Conservation (phyloP, 2,797 vertebrate species). For the Thripadectes ignobilis region DNA sequence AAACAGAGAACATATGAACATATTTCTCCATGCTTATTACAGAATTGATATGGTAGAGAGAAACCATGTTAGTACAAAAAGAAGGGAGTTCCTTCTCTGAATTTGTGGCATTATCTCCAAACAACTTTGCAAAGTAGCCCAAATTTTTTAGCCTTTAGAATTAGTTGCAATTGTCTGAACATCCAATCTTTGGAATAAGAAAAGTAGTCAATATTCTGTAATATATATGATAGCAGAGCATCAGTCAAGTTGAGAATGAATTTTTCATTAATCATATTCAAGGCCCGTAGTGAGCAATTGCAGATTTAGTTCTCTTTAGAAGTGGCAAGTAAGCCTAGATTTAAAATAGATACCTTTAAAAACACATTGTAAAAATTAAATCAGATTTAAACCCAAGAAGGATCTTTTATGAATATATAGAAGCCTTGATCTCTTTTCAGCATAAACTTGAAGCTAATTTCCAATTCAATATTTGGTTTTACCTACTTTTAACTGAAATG, state of each 20-base stretch:
- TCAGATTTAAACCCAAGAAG: background rate
- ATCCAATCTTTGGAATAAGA: background rate
- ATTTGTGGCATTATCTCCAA: background rate
- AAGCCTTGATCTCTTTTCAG: background rate
- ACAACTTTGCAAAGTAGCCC: background rate
- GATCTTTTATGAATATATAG: background rate
- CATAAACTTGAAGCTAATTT: conserved; percentile 37
- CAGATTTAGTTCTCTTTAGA: background rate
- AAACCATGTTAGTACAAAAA: background rate
- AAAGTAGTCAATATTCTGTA: background rate
- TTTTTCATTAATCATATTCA: background rate
- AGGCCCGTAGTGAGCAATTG: background rate
- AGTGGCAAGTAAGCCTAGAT: background rate
- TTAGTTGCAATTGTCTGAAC: background rate
- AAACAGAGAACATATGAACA: background rate
- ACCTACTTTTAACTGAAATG: conserved; percentile 63
- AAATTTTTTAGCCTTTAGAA: background rate
- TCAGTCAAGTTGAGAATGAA: background rate
- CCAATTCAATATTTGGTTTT: conserved; percentile 38
- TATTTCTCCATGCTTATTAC: background rate
- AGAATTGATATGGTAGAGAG: background rate
- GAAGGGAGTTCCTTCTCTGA: background rate
- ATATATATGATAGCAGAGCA: background rate
- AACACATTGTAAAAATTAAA: background rate
- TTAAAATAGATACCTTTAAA: background rate